A percentile compares a stretch with the other conserved stretches of the same genome.
These are phyloP conservation scores for Clarias batrachus DNA, from an alignment of 2,113 vertebrate species.

Conservation along the genomic window DNA sequence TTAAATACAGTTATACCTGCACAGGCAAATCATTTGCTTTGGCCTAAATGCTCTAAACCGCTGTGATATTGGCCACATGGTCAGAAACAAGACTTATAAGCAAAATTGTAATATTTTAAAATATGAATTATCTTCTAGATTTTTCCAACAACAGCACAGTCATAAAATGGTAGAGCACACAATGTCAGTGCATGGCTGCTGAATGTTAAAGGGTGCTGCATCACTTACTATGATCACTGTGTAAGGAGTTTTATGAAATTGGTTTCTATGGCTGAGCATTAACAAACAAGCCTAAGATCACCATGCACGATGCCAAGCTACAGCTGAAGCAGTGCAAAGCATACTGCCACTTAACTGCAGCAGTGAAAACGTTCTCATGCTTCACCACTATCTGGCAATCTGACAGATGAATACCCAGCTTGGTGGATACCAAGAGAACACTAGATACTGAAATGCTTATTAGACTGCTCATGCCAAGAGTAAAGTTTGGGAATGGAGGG, in stretches of 20 bases:
- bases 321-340: not conserved
- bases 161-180: not conserved
- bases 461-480: too few relatives aligned
- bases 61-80: not conserved
- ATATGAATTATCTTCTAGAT: not conserved
- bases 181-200: not conserved
- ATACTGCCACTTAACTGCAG: not conserved
- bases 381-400: not conserved
- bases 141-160: not conserved
- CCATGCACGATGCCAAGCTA: not conserved
- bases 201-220: not conserved
- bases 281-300: not conserved
- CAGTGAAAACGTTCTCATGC: not conserved
- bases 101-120: not conserved
- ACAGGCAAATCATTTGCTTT: not conserved
- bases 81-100: not conserved
- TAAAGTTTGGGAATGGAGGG: too few relatives aligned
- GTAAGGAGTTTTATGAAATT: not conserved
- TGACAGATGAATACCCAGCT: not conserved
- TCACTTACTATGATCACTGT: not conserved
- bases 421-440: not conserved
- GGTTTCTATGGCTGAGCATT: not conserved
- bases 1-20: not conserved
- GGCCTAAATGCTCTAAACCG: not conserved
- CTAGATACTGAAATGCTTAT: not conserved